phyloP scores from a whole-genome alignment of 2,113 vertebrate genomes.

The Prinia subflava region DNA sequence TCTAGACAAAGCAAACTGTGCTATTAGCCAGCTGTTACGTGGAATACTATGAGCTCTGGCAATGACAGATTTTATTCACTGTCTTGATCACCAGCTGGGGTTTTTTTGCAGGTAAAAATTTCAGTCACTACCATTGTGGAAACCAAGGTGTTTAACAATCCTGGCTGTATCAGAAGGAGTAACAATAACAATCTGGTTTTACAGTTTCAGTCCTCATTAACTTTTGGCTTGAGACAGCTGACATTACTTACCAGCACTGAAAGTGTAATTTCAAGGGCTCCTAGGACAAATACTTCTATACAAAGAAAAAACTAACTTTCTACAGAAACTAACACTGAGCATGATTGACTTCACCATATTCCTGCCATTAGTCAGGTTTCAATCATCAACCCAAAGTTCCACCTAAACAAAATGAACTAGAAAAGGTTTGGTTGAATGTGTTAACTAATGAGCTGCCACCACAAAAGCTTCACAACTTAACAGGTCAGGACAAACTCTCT shows the following conservation, averaged over 20 bases:
- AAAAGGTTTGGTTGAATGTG: neutral
- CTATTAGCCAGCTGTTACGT: neutral
- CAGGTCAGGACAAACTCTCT: neutral
- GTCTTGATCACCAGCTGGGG: neutral
- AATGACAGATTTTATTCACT: neutral
- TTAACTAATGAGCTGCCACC: neutral
- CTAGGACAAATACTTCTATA: neutral
- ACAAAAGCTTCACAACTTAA: neutral
- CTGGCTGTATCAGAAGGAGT: neutral
- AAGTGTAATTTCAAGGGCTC: neutral
- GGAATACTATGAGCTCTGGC: neutral
- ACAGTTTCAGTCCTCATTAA: neutral
- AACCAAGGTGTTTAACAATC: neutral
- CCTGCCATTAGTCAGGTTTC: neutral
- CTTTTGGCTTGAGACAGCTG: neutral
- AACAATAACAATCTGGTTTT: neutral
- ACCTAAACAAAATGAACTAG: neutral
- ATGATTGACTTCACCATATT: neutral
- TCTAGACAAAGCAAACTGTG: slow-evolving; percentile 30
- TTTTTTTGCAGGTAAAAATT: neutral
- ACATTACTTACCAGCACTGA: slow-evolving; percentile 40
- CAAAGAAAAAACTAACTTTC: neutral
- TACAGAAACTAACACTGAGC: neutral
- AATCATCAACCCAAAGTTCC: neutral
- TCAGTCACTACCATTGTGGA: neutral